These are phyloP conservation scores for Lepidonotus clava DNA, from an alignment of 2,888 invertebrate genomes.

Conservation along the genomic window DNA sequence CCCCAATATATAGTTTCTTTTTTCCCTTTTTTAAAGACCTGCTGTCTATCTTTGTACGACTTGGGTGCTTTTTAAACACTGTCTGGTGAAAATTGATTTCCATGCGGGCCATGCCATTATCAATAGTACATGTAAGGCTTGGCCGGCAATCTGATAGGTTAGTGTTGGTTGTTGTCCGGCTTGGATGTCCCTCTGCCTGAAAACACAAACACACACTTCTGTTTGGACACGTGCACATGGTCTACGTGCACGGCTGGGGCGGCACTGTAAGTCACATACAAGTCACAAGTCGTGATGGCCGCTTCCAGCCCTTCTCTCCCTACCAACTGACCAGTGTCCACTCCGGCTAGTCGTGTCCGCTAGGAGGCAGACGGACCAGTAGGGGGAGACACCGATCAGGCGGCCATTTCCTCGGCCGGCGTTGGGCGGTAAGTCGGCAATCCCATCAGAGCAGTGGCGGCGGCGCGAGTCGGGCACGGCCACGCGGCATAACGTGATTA, in stretches of 20 bases:
- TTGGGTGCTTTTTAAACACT: background rate
- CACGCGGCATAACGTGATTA: constrained; percentile 47
- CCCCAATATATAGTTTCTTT: no score
- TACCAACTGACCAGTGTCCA: constrained; percentile 39
- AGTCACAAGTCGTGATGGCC: constrained; percentile 9
- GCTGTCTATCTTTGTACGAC: no score
- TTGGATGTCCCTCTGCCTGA: background rate
- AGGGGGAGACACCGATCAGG: background rate
- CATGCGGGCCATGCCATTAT: constrained; percentile 12
- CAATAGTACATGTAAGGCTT: constrained; percentile 3
- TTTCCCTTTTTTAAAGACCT: no score
- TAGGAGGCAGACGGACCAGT: background rate
- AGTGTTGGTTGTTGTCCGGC: background rate
- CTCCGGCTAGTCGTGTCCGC: background rate
- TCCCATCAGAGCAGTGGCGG: background rate
- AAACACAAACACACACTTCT: background rate
- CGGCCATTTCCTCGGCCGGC: constrained; percentile 30
- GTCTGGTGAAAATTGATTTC: background rate
- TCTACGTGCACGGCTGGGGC: no score
- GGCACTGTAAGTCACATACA: no score
- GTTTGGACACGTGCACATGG: background rate
- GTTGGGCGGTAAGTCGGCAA: constrained; percentile 31
- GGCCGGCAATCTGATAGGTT: background rate
- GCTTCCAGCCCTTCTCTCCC: no score
- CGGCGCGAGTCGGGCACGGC: background rate